phyloP scores from a whole-genome alignment of 1,140 invertebrate species.

The Drosophila sechellia region DNA sequence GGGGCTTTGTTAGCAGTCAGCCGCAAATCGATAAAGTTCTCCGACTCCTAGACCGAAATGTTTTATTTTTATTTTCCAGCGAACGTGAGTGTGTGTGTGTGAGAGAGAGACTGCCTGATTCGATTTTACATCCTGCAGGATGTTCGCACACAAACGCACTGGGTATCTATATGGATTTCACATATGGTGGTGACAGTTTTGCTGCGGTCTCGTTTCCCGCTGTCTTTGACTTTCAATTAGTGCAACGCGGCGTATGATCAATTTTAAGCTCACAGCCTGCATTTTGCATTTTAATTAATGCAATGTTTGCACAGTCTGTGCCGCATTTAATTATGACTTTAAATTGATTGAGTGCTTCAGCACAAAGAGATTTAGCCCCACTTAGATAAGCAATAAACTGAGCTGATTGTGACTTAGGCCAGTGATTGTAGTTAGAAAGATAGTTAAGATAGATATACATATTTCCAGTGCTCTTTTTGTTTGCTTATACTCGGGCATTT shows the following conservation, averaged over 20 bases:
- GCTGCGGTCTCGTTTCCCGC: slow-evolving; percentile 32
- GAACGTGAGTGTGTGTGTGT: slow-evolving; percentile 10
- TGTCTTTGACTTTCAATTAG: slow-evolving; percentile 62
- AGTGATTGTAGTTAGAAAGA: too few relatives aligned
- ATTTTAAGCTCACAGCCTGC: slow-evolving; percentile 35
- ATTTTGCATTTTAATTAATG: slow-evolving; percentile 36
- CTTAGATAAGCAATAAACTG: slow-evolving; percentile 2
- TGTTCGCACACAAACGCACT: slow-evolving; percentile 33
- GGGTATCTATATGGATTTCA: slow-evolving; percentile 60
- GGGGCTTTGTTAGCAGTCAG: slow-evolving; percentile 36
- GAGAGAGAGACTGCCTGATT: slow-evolving; percentile 39
- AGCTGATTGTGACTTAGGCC: neutral
- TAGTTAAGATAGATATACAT: too few relatives aligned
- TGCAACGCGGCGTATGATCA: slow-evolving; percentile 51
- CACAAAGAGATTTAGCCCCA: neutral
- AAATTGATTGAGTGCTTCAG: slow-evolving; percentile 20
- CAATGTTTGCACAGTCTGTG: slow-evolving; percentile 17
- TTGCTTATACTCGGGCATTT: neutral
- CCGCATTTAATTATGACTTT: slow-evolving; percentile 31
- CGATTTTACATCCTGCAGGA: slow-evolving; percentile 46
- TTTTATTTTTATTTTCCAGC: slow-evolving; percentile 51
- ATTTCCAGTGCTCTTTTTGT: neutral
- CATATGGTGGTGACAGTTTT: slow-evolving; percentile 43
- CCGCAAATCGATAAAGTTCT: slow-evolving; percentile 54
- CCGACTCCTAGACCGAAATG: slow-evolving; percentile 43